A percentile compares a stretch with the other conserved stretches of the same genome.
Evolutionary conservation across 64 coral and sea anemone genomes (phyloP).

Genomic region (Anthopleura sola): DNA sequence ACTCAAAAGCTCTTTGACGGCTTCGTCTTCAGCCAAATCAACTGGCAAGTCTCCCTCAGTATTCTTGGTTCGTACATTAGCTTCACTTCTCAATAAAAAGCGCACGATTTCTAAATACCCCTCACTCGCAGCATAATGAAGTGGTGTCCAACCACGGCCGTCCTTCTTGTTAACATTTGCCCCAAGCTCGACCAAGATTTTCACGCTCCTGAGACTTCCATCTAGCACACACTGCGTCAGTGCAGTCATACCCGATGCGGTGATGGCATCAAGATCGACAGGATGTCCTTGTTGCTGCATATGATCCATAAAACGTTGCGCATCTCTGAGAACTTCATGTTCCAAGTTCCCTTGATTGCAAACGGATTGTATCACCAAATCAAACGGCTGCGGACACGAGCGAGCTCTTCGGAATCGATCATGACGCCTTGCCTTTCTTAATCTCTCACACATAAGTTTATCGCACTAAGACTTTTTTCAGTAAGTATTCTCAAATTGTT

Average conservation of each 20-base stretch:
- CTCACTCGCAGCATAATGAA: slow-evolving; percentile 62
- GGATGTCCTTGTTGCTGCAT: slow-evolving; percentile 22
- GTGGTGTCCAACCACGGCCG: slow-evolving; percentile 33
- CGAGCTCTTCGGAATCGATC: slow-evolving; percentile 13
- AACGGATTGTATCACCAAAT: slow-evolving; percentile 46
- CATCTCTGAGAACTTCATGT: slow-evolving; percentile 29
- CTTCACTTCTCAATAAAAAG: slow-evolving; percentile 48
- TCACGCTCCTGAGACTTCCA: slow-evolving; percentile 42
- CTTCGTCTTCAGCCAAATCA: slow-evolving; percentile 61
- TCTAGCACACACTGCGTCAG: slow-evolving; percentile 64
- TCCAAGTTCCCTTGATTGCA: slow-evolving; percentile 34
- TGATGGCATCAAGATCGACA: slow-evolving; percentile 46
- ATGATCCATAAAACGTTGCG: slow-evolving; percentile 13
- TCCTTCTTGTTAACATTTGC: slow-evolving; percentile 75
- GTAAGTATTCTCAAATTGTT: not conserved
- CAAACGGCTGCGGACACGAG: slow-evolving; percentile 54
- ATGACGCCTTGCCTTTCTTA: not conserved
- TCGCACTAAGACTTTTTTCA: not conserved
- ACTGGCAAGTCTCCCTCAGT: slow-evolving; percentile 44
- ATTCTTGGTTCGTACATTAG: slow-evolving; percentile 53
- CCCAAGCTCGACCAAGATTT: slow-evolving; percentile 50
- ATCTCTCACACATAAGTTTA: not conserved
- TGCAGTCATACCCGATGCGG: slow-evolving; percentile 55
- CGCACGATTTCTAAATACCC: slow-evolving; percentile 59
- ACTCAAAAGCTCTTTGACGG: slow-evolving; percentile 25